Evolutionary conservation across 2,888 invertebrate genomes (phyloP).

Genomic region (Hyles lineata): DNA sequence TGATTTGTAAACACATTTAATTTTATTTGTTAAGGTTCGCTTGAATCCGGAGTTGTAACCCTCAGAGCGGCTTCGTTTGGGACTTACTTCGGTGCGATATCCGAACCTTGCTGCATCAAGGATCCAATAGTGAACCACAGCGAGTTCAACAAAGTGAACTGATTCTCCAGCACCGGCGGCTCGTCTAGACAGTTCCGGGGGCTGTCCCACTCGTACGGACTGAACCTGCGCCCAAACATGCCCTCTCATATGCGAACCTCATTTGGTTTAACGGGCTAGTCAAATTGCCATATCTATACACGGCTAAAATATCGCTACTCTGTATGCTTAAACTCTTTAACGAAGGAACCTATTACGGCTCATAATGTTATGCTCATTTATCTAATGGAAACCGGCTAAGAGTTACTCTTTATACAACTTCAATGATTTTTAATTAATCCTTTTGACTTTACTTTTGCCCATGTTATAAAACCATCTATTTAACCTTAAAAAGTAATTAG

Average conservation of each 20-base stretch:
- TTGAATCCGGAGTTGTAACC: slow-evolving; percentile 61
- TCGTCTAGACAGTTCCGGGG: slow-evolving; percentile 94
- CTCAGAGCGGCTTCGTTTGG: slow-evolving; percentile 55
- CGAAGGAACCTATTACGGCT: neutral
- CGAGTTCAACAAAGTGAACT: slow-evolving; percentile 95
- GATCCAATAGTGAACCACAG: slow-evolving; percentile 98
- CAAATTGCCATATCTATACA: slow-evolving; percentile 16
- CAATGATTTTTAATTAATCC: slow-evolving; percentile 3
- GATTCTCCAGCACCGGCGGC: slow-evolving; percentile 94
- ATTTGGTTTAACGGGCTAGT: slow-evolving; percentile 39
- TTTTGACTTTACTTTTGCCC: slow-evolving; percentile 5
- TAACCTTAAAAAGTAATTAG: neutral
- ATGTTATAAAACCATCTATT: neutral
- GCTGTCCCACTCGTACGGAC: slow-evolving; percentile 97
- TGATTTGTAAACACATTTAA: slow-evolving; percentile 11
- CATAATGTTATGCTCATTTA: neutral
- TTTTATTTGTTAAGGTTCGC: neutral
- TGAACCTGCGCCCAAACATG: slow-evolving; percentile 89
- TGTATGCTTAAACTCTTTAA: neutral
- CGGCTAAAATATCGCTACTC: neutral
- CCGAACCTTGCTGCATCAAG: slow-evolving; percentile 96
- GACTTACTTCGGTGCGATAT: slow-evolving; percentile 95
- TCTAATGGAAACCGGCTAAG: neutral
- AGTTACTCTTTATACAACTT: neutral
- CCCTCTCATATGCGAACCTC: slow-evolving; percentile 60